Percentiles rank a stretch among this genome's conserved stretches.
Evolutionary conservation across 2,113 vertebrate species (phyloP).

Genomic region (Notothenia rossii): DNA sequence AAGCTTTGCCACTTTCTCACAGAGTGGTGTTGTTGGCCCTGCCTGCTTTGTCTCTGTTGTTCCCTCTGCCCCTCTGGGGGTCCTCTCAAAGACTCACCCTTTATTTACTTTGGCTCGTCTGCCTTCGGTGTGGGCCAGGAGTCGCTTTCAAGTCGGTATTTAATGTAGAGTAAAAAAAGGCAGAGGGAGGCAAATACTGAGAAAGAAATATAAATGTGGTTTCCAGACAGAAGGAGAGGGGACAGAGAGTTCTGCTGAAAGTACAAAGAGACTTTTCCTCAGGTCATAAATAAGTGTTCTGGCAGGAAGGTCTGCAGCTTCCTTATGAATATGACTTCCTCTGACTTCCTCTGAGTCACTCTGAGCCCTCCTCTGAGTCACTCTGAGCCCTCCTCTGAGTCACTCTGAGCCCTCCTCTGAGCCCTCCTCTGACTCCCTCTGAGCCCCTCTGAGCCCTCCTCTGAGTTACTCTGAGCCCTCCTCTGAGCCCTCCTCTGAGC

Average conservation of each 20-base stretch:
- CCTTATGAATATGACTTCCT: not conserved
- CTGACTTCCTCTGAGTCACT: too few relatives aligned
- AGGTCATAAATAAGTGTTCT: too few relatives aligned
- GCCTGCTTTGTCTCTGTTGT: not conserved
- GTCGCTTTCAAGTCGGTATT: slow-evolving; percentile 35
- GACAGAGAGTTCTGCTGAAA: not conserved
- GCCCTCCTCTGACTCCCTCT: too few relatives aligned
- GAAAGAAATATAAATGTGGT: slow-evolving; percentile 2
- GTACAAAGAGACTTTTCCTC: slow-evolving; percentile 5
- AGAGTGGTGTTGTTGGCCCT: too few relatives aligned
- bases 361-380: too few relatives aligned
- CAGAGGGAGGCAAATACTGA: not conserved
- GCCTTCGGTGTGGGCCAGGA: slow-evolving; percentile 12
- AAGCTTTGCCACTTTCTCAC: too few relatives aligned
- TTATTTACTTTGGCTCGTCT: slow-evolving; percentile 24
- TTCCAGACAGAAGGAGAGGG: not conserved
- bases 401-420: too few relatives aligned
- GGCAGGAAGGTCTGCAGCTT: slow-evolving; percentile 7
- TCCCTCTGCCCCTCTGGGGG: not conserved
- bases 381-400: too few relatives aligned
- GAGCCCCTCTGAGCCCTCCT: too few relatives aligned
- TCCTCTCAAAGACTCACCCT: not conserved
- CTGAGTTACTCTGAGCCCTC: too few relatives aligned
- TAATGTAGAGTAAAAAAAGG: not conserved
- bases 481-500: too few relatives aligned